Evolutionary conservation across 2,797 vertebrate genomes (phyloP), one percentile per base, ranked within the genome.

Genomic region (Pelobates cultripes): DNA sequence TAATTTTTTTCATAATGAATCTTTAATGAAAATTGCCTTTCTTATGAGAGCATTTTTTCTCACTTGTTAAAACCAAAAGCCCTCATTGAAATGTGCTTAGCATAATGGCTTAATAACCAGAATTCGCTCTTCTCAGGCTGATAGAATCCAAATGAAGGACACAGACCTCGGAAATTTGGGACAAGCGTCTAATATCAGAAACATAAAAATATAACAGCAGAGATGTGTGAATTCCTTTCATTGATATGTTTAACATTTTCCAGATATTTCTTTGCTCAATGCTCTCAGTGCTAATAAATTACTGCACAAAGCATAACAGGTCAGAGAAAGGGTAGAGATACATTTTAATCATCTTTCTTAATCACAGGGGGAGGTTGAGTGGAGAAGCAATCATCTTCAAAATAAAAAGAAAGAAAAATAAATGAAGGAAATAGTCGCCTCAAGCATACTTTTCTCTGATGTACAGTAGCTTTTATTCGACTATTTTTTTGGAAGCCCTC

Each of bases 1-100:
- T 91, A 90, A 91, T 89, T 91, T 86, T 88, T 91, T 86, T 86
- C 86, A 86, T 86, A 89, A 90, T 91, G 90, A 90, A 91, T 93
- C 86, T 88, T 91, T 89, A 91, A 89, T 90, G 88, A 86, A 87
- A 87, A 82, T 86, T 91, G 86, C 88, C 89, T 86, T 86, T 87
- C 79, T 87, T 87, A 89, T 87, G 86, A 91, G 86, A 93, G 80
- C 85, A 70, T 89, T 92, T 90, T 87, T 83, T 89, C 82, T 87
- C 85, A 86, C 88, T 90, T 90, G 90, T 91, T 91, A 89, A 92
- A 91, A 90, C 86, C 86, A 87, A 87, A 90, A 85, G 89, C 90
- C 89, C 86, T 87, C 87, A 85, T 89, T 87, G 85, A 93, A 93
- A 91, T 87, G 85, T 88, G 80, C 85, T 90, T 89, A 90, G 86